A percentile compares a stretch with the other conserved stretches of the same genome.
These are phyloP conservation scores for Anoplius nigerrimus DNA, from an alignment of 2,888 invertebrate species.

Conservation along the genomic window DNA sequence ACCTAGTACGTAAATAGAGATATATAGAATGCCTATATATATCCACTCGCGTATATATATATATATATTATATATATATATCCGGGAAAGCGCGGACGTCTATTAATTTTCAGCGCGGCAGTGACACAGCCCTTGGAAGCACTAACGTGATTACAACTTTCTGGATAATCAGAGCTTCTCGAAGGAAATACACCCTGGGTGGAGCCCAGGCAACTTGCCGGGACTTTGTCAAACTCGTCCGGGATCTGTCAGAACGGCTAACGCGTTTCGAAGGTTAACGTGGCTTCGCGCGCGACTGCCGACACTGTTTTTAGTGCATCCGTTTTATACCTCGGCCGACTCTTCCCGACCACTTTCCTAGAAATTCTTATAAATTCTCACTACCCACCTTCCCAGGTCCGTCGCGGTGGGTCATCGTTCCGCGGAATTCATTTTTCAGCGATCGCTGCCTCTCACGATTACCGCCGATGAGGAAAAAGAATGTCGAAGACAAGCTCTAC, in stretches of 20 bases:
- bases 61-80: too few relatives aligned
- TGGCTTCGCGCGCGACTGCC: too few relatives aligned
- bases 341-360: too few relatives aligned
- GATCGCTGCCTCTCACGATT: constrained; percentile 33
- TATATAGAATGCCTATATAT: too few relatives aligned
- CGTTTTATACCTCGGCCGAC: too few relatives aligned
- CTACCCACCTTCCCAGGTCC: too few relatives aligned
- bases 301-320: too few relatives aligned
- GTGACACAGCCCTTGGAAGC: constrained; percentile 40
- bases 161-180: constrained; percentile 50
- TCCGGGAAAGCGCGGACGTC: constrained; percentile 38
- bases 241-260: neutral
- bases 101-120: constrained; percentile 54
- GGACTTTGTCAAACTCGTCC: constrained; percentile 6
- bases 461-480: constrained; percentile 6
- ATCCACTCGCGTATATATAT: too few relatives aligned
- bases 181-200: constrained; percentile 26
- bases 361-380: too few relatives aligned
- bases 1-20: too few relatives aligned
- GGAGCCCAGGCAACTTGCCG: neutral
- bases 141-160: constrained; percentile 55
- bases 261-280: neutral
- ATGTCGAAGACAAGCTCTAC: too few relatives aligned
- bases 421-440: constrained; percentile 18
- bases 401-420: constrained; percentile 25